Evolutionary conservation across 2,113 vertebrate species (phyloP).

Genomic region (Progne subis): DNA sequence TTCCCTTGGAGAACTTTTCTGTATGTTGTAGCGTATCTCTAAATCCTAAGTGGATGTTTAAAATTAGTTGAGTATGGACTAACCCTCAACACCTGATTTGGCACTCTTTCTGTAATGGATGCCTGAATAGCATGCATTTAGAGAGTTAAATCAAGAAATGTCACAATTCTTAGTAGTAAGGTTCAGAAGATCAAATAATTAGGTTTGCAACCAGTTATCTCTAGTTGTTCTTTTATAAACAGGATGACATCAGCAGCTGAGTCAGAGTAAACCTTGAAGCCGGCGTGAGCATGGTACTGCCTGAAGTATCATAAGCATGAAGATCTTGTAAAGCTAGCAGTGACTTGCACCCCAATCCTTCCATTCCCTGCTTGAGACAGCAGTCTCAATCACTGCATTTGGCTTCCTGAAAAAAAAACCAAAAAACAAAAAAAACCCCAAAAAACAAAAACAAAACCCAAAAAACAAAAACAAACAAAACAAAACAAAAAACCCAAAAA

Average conservation of each 20-base stretch:
- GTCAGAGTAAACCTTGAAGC: neutral
- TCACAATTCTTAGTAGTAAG: neutral
- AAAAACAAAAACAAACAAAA: neutral
- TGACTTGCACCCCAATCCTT: neutral
- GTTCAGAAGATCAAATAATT: neutral
- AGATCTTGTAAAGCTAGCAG: neutral
- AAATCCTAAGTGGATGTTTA: neutral
- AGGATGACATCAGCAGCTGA: neutral
- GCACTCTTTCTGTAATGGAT: neutral
- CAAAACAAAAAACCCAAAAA: neutral
- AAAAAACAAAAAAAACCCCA: no score
- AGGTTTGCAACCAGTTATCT: neutral
- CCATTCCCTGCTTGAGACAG: neutral
- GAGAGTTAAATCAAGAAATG: neutral
- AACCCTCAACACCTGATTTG: neutral
- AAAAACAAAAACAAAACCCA: no score
- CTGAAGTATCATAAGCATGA: neutral
- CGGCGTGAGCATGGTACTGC: rapidly evolving
- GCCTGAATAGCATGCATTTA: neutral
- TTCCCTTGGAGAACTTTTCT: neutral
- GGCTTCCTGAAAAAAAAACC: neutral
- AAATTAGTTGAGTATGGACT: neutral
- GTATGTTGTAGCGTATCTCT: neutral
- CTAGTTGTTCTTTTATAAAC: neutral
- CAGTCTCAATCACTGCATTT: neutral